Evolutionary conservation across 2,113 vertebrate genomes (phyloP).

Genomic region (Grus americana): DNA sequence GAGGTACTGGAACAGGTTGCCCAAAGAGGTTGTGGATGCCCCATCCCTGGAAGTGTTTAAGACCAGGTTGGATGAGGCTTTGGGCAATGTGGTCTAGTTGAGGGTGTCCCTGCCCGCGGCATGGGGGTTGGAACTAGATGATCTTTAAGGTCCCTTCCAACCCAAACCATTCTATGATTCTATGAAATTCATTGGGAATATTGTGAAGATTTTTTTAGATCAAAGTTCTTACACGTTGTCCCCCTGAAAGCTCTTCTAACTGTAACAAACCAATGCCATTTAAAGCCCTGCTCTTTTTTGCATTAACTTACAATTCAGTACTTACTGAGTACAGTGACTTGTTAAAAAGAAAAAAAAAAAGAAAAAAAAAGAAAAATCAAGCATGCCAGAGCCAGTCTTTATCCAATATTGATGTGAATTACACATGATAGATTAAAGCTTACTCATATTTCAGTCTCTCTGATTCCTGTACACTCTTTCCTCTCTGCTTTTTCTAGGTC

Average conservation of each 20-base stretch:
- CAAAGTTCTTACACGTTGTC: neutral
- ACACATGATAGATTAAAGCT: neutral
- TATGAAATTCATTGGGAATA: neutral
- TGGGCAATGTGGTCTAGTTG: no score
- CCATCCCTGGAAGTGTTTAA: no score
- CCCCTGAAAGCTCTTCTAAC: neutral
- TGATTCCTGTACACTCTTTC: neutral
- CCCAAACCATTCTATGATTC: no score
- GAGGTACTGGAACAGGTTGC: no score
- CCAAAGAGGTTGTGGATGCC: no score
- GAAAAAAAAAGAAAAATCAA: neutral
- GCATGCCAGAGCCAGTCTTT: neutral
- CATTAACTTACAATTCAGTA: neutral
- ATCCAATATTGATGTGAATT: neutral
- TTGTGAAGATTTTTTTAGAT: neutral
- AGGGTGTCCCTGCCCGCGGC: no score
- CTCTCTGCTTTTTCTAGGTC: neutral
- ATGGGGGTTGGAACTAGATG: no score
- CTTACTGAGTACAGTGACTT: neutral
- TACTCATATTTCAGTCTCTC: neutral
- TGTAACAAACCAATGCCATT: neutral
- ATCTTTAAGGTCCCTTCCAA: no score
- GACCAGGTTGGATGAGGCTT: no score
- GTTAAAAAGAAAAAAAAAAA: neutral
- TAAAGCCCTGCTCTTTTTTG: neutral